Percentiles rank a stretch among this genome's conserved stretches.
phyloP scores from a whole-genome alignment of 2,113 vertebrate genomes.

The Toxostoma redivivum region DNA sequence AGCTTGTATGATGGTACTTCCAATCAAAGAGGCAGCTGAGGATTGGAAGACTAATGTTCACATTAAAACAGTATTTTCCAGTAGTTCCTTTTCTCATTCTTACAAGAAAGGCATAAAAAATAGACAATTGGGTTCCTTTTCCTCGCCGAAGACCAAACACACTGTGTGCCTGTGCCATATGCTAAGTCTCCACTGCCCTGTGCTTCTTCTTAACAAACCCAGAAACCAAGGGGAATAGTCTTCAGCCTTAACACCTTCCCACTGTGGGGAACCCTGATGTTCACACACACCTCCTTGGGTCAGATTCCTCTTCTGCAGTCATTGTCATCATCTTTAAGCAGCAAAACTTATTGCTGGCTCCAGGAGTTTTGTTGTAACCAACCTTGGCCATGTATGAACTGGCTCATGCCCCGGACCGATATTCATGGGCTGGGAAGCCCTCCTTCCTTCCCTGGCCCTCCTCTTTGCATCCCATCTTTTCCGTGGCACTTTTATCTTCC shows the following conservation, averaged over 20 bases:
- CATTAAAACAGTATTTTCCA: not conserved
- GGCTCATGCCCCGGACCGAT: accelerated
- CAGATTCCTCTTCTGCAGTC: not conserved
- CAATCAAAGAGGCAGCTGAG: not conserved
- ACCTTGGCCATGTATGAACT: not conserved
- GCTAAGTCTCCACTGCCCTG: not conserved
- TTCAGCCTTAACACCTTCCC: not conserved
- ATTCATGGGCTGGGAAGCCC: not conserved
- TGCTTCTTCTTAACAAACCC: not conserved
- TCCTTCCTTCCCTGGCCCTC: not conserved
- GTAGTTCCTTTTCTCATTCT: not conserved
- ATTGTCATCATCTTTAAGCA: not conserved
- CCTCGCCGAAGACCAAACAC: not conserved
- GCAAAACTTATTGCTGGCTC: not conserved
- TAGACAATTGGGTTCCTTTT: not conserved
- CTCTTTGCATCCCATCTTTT: not conserved
- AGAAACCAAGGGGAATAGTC: not conserved
- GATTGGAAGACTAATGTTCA: not conserved
- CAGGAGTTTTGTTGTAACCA: not conserved
- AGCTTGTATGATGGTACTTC: not conserved
- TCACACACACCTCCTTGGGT: not conserved
- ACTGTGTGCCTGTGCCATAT: not conserved
- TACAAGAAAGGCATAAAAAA: not conserved
- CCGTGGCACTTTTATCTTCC: not conserved
- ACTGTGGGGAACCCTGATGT: not conserved